These are phyloP conservation scores for Brachionus plicatilis DNA, from an alignment of 1,140 invertebrate species.

Conservation along the genomic window DNA sequence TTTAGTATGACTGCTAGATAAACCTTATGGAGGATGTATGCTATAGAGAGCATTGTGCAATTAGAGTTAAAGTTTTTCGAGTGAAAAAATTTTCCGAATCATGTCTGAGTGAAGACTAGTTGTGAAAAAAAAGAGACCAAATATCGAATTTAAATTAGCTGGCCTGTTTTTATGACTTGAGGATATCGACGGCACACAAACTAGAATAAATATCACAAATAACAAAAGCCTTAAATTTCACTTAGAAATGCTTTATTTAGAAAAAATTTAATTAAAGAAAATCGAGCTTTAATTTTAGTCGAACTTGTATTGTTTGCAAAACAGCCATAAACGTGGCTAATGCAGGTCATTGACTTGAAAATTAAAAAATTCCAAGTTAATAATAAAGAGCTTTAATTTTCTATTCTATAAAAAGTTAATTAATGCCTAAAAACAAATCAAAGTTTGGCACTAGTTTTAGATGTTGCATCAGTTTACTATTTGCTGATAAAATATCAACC, in stretches of 20 bases:
- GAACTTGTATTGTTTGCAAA: background rate
- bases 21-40: background rate
- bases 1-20: background rate
- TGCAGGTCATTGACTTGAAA: background rate
- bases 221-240: slow-evolving; percentile 1
- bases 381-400: background rate
- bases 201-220: background rate
- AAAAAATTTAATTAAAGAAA: background rate
- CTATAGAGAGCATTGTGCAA: background rate
- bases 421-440: background rate
- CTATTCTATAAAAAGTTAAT: background rate
- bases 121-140: background rate
- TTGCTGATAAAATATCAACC: background rate
- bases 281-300: background rate
- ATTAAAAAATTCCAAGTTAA: background rate
- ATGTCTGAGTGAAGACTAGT: background rate
- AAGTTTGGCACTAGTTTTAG: background rate
- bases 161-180: background rate
- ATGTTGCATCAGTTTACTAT: background rate
- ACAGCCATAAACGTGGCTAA: background rate
- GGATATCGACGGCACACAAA: background rate
- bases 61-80: background rate
- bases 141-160: background rate
- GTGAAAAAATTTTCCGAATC: background rate
- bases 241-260: background rate